phyloP scores from a whole-genome alignment of 2,888 invertebrate species.

The Napeogenes sylphis region DNA sequence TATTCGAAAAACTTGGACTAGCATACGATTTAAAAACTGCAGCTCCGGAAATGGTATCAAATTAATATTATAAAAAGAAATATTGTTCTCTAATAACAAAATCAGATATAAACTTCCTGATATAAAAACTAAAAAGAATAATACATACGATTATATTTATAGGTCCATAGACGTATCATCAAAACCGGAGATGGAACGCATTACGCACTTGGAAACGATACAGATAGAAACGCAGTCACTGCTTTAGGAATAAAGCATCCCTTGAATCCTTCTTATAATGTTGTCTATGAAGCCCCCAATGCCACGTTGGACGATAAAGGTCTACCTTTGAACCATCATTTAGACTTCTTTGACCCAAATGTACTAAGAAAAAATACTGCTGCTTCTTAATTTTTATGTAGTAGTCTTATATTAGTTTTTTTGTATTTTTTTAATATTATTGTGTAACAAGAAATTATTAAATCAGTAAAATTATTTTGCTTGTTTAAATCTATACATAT shows the following conservation, averaged over 20 bases:
- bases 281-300: slow-evolving; percentile 47
- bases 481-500: too few relatives aligned
- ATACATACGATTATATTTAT: slow-evolving; percentile 10
- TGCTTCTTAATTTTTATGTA: slow-evolving; percentile 12
- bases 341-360: slow-evolving; percentile 44
- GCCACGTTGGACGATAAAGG: slow-evolving; percentile 51
- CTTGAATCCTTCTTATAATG: slow-evolving; percentile 60
- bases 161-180: slow-evolving; percentile 76
- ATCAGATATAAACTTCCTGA: too few relatives aligned
- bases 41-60: slow-evolving; percentile 56
- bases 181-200: slow-evolving; percentile 83
- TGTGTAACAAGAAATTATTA: too few relatives aligned
- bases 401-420: background rate
- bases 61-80: slow-evolving; percentile 3
- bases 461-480: too few relatives aligned
- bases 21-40: slow-evolving; percentile 80
- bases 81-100: background rate
- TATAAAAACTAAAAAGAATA: too few relatives aligned
- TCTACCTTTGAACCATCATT: slow-evolving; percentile 58
- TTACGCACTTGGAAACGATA: slow-evolving; percentile 65
- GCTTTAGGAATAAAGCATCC: slow-evolving; percentile 60
- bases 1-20: slow-evolving; percentile 77
- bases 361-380: slow-evolving; percentile 25
- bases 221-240: slow-evolving; percentile 48
- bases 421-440: too few relatives aligned